Base-by-base conservation (phyloP, 2,113 vertebrate species). In the Ageneiosus marmoratus region DNA sequence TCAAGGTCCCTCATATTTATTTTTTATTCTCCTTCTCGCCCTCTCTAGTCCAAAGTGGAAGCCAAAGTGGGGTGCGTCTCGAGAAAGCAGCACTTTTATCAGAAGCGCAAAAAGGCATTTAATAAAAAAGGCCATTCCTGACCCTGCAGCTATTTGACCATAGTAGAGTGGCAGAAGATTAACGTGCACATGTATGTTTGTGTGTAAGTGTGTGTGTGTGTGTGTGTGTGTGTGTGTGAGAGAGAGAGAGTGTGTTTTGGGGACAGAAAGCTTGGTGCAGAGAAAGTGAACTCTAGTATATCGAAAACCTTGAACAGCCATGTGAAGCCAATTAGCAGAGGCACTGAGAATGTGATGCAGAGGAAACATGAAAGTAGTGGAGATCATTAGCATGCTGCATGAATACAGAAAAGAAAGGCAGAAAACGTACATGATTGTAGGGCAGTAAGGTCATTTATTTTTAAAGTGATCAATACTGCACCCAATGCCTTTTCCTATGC, bases 91-190 rank as follows among this genome's bases (percentile, higher is more conserved):
- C 37, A 82, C 83, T 86, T 76, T 81, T 29, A 88, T 56, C 67
- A 81, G 77, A 84, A 37, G 81, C 18, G 58, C 62, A 81, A 84
- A 86, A 63, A 85, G 78, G 53, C 56, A 67, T 84, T 87, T 84
- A 69, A 87, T 74, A 84, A 86, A 85, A 86, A 85, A 88, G 85
- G 72, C 87, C 77, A 80, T 84, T 77, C 79, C 72, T 79, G 80
- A 86, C 82, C 90, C 86, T 81, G 83, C 83, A 56, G 86, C 86
- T 75, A 37, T 76, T 81, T 87, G 86, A 89, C 87, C 87, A 50
- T 69, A 78, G 74, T 55, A 55, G 88, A 86, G 72, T 69, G 77
- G 89, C 88, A 75, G 87, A 91, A 90, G 89, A 87, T 89, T 62
- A 77, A 79, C 53, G 46, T 22, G 67, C 20, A 34, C 27, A 24